Base-by-base conservation (phyloP, 2,888 invertebrate species). In the Masnerella sp. region DNA sequence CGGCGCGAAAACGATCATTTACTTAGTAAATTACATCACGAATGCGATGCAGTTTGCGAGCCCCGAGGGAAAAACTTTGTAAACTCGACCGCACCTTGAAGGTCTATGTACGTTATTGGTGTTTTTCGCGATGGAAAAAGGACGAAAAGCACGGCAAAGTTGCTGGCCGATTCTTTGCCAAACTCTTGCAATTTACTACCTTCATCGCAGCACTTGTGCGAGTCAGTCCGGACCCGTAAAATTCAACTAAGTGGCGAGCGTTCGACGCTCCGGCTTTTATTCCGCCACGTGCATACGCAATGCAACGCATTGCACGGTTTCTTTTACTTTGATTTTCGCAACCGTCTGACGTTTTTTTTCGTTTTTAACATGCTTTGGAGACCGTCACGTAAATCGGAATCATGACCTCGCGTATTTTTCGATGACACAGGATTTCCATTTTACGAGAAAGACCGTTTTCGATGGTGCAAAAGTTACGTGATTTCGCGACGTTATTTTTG, bases 171-270 rank as follows among this genome's bases (percentile, higher is more conserved):
- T 20, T 64, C 25, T 11, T 20, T 3, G 47, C 32, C 17, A 40
- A 61, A 52, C 62, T 49, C 62, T 28, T 22, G 42, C 62, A 40
- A 62, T 70, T 62, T 49, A 70, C 56, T 70, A 62, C 70, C 70
- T 70, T 70, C 70, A 70, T 70, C 70, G 56, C 42, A 34, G 49
- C 49, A 62, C 62, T 62, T 62, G 56, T n/a, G 56, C 25, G 42
- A 62, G 42, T 30, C 36, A 34, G 40, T 38, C 17, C 47, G 42
- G 56, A 42, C 42, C 28, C 34, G 49, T 54, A 54, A 61, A 61
- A 47, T 62, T 40, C 47, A 49, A 69, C 69, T 62, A 69, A 69
- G 38, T 62, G 40, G 36, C 28, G 12, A 52, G 22, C 17, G 20
- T n/a, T 45, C n/a, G 3, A n/a, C 17, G 59, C 28, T 51, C 34